Evolutionary conservation across 2,888 invertebrate genomes (phyloP), one percentile per base, ranked within the genome.

Genomic region (Nasonia oneida): DNA sequence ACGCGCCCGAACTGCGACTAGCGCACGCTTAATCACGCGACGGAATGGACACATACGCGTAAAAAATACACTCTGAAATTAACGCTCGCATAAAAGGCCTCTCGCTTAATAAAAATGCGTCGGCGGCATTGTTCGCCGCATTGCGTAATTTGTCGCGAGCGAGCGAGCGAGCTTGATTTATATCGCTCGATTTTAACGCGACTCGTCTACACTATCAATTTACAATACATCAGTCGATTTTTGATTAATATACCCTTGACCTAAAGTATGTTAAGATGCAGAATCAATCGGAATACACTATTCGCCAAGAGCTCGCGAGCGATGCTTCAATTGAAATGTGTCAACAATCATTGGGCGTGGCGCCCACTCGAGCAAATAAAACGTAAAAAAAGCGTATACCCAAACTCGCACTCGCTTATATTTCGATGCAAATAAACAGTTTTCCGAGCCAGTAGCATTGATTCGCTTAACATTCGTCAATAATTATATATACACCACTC

Each of bases 21-120:
- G 10, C 70, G 37, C 3, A 3, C 37, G 83, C 74, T 84, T 86
- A 86, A 86, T 84, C 86, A 81, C 83, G 71, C 33, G 10, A 76
- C 6, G 6, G 42, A 77, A 39, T 78, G 79, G 73, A 86, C n/a
- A 6, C 70, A 53, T 42, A 70, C 37, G 79, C 76, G 74, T 74
- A 86, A 81, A 86, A 81, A 84, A 81, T 81, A 78, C 81, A 74
- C 76, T 82, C 15, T 18, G 75, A 64, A 73, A 87, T 87, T 82
- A 84, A 84, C 39, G 81, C 39, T 70, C 42, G 61, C 79, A 53
- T 1, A 57, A 76, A 73, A 47, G 74, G 84, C 37, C 29, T 50
- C 77, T 2, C 57, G 53, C 53, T 42, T 57, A 80, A 81, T 64
- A 86, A 86, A 86, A 79, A n/a, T 15, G 29, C 23, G 8, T 42